These are phyloP conservation scores for Helicolenus hilgendorfi DNA, from an alignment of 2,797 vertebrate genomes.

Conservation along the genomic window DNA sequence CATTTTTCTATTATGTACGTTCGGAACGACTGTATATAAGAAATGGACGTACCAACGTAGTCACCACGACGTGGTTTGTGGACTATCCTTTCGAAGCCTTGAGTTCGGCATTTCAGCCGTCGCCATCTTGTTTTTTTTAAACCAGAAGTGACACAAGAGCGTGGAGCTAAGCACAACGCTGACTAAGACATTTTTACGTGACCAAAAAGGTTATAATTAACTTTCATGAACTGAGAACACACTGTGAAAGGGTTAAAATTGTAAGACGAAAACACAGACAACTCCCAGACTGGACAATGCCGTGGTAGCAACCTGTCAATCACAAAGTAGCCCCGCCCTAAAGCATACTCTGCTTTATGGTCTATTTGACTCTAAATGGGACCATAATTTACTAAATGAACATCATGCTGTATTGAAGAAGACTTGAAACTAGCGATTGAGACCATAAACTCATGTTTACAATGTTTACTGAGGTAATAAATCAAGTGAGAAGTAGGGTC, in stretches of 20 bases:
- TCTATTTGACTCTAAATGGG: background rate
- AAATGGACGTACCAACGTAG: no score
- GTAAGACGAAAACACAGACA: no score
- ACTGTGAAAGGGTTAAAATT: no score
- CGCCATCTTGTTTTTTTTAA: background rate
- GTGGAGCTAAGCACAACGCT: background rate
- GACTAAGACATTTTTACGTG: background rate
- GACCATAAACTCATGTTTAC: background rate
- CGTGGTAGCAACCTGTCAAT: background rate
- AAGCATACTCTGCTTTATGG: fast-evolving
- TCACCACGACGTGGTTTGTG: background rate
- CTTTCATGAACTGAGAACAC: no score
- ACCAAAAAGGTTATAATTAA: background rate
- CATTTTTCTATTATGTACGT: background rate
- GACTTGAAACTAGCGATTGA: background rate
- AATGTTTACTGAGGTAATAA: background rate
- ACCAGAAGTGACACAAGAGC: background rate
- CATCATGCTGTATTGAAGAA: background rate
- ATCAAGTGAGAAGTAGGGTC: fast-evolving
- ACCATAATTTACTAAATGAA: background rate
- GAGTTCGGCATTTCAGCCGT: no score
- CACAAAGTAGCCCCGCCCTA: background rate
- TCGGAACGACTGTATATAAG: background rate
- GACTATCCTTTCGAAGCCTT: no score
- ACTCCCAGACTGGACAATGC: background rate